Conservation (phyloP, 2,797 vertebrate species). For the Labeo calbasu region DNA sequence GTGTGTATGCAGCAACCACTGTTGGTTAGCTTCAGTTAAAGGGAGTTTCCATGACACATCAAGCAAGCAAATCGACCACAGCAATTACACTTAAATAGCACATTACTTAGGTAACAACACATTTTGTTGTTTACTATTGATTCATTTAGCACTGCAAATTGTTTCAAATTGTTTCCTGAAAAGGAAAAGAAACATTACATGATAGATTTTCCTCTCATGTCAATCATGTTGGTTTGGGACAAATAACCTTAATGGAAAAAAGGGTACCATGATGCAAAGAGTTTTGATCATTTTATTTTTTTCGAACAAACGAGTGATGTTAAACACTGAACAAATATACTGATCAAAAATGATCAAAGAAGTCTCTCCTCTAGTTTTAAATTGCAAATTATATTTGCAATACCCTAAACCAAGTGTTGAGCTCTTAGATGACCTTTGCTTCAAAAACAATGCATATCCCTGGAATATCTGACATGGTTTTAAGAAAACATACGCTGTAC, state of each 20-base stretch:
- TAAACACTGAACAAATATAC: conserved; percentile 81
- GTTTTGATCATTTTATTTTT: conserved; percentile 80
- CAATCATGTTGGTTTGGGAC: neutral
- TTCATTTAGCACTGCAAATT: neutral
- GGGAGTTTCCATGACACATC: conserved; percentile 16
- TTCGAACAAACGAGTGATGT: conserved; percentile 81
- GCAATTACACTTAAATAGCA: neutral
- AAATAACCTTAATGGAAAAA: conserved; percentile 38
- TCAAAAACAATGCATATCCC: conserved; percentile 71
- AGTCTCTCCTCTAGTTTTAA: conserved; percentile 77
- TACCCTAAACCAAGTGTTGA: conserved; percentile 65
- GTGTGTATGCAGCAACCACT: neutral
- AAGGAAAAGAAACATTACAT: neutral
- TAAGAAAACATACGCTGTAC: conserved; percentile 60
- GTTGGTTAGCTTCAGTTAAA: conserved; percentile 10
- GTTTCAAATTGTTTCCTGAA: neutral
- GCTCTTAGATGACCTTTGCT: conserved; percentile 60
- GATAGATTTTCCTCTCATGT: neutral
- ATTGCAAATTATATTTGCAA: conserved; percentile 77
- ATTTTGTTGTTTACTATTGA: neutral
- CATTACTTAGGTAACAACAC: neutral
- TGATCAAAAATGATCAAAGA: conserved; percentile 73
- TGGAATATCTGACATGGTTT: conserved; percentile 64
- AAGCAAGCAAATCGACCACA: neutral
- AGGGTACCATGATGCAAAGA: conserved; percentile 56